These are phyloP conservation scores for Pollenia angustigena DNA, from an alignment of 2,888 invertebrate genomes.

Conservation along the genomic window DNA sequence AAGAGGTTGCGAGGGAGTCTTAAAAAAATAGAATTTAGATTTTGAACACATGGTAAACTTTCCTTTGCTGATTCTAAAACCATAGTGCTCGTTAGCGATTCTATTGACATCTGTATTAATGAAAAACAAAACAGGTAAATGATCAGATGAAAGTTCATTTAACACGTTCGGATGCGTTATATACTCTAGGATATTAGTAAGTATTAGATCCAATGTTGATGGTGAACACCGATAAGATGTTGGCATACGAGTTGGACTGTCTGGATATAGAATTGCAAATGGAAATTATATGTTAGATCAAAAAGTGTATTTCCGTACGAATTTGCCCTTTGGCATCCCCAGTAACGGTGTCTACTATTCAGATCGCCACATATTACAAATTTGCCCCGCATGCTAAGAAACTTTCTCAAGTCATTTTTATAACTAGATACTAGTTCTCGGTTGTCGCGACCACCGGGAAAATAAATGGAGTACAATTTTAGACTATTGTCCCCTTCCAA, in stretches of 20 bases:
- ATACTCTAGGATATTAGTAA: too few relatives aligned
- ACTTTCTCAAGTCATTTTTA: slow-evolving; percentile 42
- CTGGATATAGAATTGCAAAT: slow-evolving; percentile 18
- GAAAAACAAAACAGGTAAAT: slow-evolving; percentile 33
- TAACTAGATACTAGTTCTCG: neutral
- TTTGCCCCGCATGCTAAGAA: slow-evolving; percentile 9
- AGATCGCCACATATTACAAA: slow-evolving; percentile 53
- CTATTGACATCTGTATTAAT: neutral
- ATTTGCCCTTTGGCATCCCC: slow-evolving; percentile 52
- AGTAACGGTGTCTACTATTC: slow-evolving; percentile 51
- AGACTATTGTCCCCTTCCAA: too few relatives aligned
- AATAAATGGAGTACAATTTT: too few relatives aligned
- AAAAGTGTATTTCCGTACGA: too few relatives aligned
- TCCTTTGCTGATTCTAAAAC: slow-evolving; percentile 19
- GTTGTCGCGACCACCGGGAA: too few relatives aligned
- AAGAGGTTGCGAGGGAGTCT: slow-evolving; percentile 9
- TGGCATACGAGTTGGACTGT: slow-evolving; percentile 44
- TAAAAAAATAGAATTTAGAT: slow-evolving; percentile 16
- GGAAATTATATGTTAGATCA: slow-evolving; percentile 38
- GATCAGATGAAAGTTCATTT: too few relatives aligned
- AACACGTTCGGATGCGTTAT: too few relatives aligned
- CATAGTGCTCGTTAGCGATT: neutral
- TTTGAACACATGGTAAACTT: neutral
- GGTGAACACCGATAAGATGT: too few relatives aligned
- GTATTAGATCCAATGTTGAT: too few relatives aligned